These are phyloP conservation scores for Cheilinus undulatus DNA, from an alignment of 2,113 vertebrate species.

Conservation along the genomic window DNA sequence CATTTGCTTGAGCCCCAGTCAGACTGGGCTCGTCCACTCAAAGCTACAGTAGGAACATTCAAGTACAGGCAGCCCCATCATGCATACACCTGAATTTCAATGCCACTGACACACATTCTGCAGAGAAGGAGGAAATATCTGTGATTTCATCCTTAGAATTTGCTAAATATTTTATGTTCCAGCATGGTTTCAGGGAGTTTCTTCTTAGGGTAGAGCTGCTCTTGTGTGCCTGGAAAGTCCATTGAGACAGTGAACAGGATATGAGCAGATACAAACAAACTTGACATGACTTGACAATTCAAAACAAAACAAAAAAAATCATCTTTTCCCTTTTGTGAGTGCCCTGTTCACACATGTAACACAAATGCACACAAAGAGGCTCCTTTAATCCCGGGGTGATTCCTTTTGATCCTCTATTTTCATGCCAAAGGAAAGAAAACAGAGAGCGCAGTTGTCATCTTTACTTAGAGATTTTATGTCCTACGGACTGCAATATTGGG, in stretches of 20 bases:
- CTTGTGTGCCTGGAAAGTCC: conserved; percentile 29
- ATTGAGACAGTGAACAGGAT: conserved; percentile 31
- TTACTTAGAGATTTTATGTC: background rate
- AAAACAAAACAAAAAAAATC: conserved; percentile 30
- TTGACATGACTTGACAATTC: conserved; percentile 37
- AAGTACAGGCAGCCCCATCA: background rate
- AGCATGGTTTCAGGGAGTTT: background rate
- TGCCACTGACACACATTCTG: background rate
- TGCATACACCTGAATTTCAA: conserved; percentile 12
- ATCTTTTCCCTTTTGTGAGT: conserved; percentile 32
- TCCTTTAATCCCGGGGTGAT: background rate
- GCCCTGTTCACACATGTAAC: conserved; percentile 33
- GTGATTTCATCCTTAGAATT: conserved; percentile 6
- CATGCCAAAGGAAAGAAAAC: background rate
- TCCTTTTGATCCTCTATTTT: conserved; percentile 21
- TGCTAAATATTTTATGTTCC: conserved; percentile 16
- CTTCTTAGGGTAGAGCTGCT: background rate
- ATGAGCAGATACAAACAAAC: conserved; percentile 32
- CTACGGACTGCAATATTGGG: background rate
- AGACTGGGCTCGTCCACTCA: background rate
- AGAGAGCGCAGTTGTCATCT: background rate
- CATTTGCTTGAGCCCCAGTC: background rate
- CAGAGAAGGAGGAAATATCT: background rate
- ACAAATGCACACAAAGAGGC: conserved; percentile 22
- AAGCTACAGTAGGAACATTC: background rate